Conservation (phyloP, 2,888 invertebrate genomes). For the Agrotis clavis region DNA sequence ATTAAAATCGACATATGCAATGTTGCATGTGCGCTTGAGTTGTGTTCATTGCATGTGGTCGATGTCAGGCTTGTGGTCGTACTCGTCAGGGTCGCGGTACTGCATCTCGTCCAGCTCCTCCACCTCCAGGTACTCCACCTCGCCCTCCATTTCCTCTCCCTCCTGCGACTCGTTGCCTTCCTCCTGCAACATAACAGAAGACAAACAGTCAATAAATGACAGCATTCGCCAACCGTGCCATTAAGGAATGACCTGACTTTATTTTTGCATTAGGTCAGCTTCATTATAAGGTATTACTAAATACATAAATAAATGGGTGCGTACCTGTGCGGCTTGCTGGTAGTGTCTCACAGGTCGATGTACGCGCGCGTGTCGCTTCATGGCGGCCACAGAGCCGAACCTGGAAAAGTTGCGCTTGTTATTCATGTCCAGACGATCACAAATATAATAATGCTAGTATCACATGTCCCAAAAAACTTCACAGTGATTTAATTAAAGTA, state of each 20-base stretch:
- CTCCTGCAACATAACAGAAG: conserved; percentile 40
- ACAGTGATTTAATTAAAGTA: no score
- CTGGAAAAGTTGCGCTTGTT: conserved; percentile 63
- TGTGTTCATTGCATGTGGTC: conserved; percentile 28
- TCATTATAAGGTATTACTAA: no score
- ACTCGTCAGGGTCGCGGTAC: conserved; percentile 49
- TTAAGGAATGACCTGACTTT: no score
- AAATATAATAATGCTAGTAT: no score
- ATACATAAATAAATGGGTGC: neutral
- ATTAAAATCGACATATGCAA: no score
- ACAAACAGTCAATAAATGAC: neutral
- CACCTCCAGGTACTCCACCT: conserved; percentile 85
- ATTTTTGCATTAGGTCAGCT: no score
- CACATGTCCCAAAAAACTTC: no score
- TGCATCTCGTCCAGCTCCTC: conserved; percentile 81
- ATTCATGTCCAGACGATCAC: no score
- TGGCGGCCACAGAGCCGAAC: conserved; percentile 82
- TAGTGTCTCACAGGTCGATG: conserved; percentile 66
- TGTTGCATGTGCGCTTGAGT: neutral
- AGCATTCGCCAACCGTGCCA: no score
- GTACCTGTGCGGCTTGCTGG: conserved; percentile 22
- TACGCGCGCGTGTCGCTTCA: conserved; percentile 83
- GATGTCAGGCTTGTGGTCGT: conserved; percentile 36
- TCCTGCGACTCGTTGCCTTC: conserved; percentile 59
- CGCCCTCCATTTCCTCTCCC: conserved; percentile 67